Percentiles rank a stretch among this genome's conserved stretches.
These are phyloP conservation scores for Cervus canadensis DNA, from an alignment of 2,113 vertebrate species.

Conservation along the genomic window DNA sequence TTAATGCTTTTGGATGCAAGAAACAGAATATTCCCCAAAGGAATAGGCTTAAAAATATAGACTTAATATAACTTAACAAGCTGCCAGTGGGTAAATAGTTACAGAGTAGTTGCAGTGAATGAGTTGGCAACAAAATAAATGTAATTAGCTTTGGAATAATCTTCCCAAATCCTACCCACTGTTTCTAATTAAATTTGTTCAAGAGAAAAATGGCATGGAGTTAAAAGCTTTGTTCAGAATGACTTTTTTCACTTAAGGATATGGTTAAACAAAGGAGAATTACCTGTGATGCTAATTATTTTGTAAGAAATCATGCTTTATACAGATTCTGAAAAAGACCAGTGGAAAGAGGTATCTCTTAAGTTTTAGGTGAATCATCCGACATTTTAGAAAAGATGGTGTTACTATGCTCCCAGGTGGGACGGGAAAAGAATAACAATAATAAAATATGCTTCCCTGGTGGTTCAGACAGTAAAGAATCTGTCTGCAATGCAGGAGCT, in stretches of 20 bases:
- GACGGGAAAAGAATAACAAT: not conserved
- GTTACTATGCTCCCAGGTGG: not conserved
- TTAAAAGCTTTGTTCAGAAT: not conserved
- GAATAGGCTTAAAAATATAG: not conserved
- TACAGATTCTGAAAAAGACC: not conserved
- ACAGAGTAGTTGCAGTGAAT: not conserved
- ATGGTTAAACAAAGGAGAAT: not conserved
- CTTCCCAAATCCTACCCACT: not conserved
- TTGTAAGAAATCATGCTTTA: not conserved
- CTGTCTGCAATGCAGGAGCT: not conserved
- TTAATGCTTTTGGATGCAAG: not conserved
- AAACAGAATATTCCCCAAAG: not conserved
- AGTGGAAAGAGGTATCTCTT: not conserved
- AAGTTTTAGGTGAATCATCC: not conserved
- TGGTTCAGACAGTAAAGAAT: not conserved
- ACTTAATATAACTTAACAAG: not conserved
- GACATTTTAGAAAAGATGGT: not conserved
- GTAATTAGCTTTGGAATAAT: not conserved
- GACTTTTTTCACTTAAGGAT: not conserved
- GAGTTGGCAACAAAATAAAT: constrained; percentile 1
- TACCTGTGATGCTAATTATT: not conserved
- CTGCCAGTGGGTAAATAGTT: not conserved
- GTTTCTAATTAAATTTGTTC: not conserved
- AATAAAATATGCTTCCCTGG: not conserved
- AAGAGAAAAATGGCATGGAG: not conserved